phyloP scores from a whole-genome alignment of 2,797 vertebrate genomes.

The Otus scops region DNA sequence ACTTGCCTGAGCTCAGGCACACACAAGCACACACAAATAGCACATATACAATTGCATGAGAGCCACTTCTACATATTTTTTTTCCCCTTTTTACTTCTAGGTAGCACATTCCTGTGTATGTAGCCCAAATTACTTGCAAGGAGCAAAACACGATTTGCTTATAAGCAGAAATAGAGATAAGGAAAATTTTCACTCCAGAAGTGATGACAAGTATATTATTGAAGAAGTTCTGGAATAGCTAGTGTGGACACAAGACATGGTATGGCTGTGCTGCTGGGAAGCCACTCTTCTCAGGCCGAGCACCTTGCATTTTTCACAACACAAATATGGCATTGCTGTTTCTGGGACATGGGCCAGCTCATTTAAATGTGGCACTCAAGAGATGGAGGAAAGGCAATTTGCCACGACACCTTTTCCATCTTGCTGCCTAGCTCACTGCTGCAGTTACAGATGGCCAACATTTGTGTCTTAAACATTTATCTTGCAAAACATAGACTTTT shows the following conservation, averaged over 20 bases:
- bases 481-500: background rate
- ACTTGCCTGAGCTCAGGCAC: background rate
- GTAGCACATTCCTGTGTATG: background rate
- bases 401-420: constrained; percentile 42
- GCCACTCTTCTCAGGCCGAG: background rate
- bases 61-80: background rate
- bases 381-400: constrained; percentile 33
- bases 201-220: background rate
- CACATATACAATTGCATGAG: background rate
- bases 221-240: background rate
- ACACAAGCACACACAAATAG: background rate
- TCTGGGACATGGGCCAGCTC: constrained; percentile 22
- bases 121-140: background rate
- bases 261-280: background rate
- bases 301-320: constrained; percentile 31
- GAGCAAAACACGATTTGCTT: background rate
- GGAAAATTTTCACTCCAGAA: background rate
- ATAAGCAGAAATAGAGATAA: background rate
- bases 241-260: background rate
- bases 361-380: background rate
- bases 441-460: constrained; percentile 48
- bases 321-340: constrained; percentile 4
- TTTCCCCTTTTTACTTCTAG: background rate
- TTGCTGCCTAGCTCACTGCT: constrained; percentile 16
- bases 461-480: constrained; percentile 39